phyloP scores from a whole-genome alignment of 2,113 vertebrate genomes.

The Columba janthina region DNA sequence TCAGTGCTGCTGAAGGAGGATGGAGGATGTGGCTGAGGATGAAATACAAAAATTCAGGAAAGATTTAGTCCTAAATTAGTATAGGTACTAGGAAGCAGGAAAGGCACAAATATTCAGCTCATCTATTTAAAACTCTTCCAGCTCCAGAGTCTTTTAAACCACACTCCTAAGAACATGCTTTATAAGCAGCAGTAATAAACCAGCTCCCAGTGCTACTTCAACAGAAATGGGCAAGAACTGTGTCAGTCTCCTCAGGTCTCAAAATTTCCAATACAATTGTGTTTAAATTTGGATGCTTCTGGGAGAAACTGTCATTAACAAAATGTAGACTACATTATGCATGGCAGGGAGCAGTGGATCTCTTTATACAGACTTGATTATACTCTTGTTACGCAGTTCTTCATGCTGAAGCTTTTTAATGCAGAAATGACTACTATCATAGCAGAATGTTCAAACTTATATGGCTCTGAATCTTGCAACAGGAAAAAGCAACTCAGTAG shows the following conservation, averaged over 20 bases:
- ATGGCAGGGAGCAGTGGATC: not conserved
- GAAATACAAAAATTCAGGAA: not conserved
- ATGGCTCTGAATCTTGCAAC: not conserved
- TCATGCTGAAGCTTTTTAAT: slow-evolving; percentile 12
- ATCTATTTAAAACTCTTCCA: not conserved
- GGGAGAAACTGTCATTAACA: not conserved
- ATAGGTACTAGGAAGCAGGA: not conserved
- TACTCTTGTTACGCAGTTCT: not conserved
- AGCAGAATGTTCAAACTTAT: not conserved
- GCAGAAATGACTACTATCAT: not conserved
- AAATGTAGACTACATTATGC: not conserved
- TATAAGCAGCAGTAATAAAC: not conserved
- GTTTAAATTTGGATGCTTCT: not conserved
- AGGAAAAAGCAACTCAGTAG: not conserved
- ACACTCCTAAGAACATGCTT: not conserved
- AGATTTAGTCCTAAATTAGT: not conserved
- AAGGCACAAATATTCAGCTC: not conserved
- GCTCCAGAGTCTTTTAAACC: not conserved
- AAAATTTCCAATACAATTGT: not conserved
- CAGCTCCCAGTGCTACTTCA: not conserved
- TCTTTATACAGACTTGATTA: slow-evolving; percentile 5
- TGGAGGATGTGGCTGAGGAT: not conserved
- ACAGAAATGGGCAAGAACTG: not conserved
- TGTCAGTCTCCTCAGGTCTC: not conserved
- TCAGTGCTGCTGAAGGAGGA: not conserved